phyloP scores from a whole-genome alignment of 2,113 vertebrate genomes.

The Ceyx melanurus region DNA sequence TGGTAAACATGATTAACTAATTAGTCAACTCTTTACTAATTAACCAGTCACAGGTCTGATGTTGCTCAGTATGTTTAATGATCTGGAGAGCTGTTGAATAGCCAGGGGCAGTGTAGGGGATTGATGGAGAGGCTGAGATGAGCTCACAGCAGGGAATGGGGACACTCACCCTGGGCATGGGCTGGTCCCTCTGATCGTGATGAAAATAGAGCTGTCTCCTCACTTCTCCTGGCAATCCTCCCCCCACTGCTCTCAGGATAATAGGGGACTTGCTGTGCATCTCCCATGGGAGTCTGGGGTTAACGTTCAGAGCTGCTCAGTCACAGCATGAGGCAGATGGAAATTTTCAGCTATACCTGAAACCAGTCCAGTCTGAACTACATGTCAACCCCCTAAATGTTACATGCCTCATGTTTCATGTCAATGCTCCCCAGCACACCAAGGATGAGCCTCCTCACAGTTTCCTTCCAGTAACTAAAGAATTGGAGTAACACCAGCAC shows the following conservation, averaged over 20 bases:
- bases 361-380: background rate
- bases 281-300: accelerated
- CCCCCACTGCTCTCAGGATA: accelerated
- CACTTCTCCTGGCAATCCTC: too few relatives aligned
- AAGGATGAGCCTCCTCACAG: background rate
- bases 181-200: background rate
- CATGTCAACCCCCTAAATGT: background rate
- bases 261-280: accelerated
- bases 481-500: accelerated
- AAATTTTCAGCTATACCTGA: background rate
- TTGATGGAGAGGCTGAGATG: background rate
- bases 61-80: slow-evolving; percentile 62
- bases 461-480: background rate
- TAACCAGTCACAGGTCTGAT: slow-evolving; percentile 58
- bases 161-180: background rate
- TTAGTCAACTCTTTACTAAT: slow-evolving; percentile 66
- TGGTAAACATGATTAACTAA: slow-evolving; percentile 63
- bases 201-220: background rate
- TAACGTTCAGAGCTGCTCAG: background rate
- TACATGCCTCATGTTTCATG: accelerated
- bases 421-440: background rate
- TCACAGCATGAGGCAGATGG: background rate
- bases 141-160: background rate
- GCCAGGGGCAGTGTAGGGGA: background rate
- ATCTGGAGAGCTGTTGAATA: slow-evolving; percentile 51